Evolutionary conservation across 1,140 invertebrate genomes (phyloP), one percentile per base, ranked within the genome.

Genomic region (Drosophila subpulchrella): DNA sequence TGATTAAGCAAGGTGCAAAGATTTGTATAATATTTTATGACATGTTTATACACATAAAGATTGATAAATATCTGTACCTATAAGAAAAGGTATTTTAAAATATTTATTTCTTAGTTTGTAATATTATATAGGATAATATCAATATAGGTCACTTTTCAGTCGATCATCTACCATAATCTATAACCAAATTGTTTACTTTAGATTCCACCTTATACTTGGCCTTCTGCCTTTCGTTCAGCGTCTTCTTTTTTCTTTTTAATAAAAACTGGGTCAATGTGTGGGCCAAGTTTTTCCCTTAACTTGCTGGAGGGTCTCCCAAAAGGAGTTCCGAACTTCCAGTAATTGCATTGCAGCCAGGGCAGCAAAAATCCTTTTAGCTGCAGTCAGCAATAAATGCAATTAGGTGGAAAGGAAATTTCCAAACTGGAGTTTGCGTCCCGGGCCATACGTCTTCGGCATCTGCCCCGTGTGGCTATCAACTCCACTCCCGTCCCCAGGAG

Each of bases 341-440:
- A 82, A 82, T 82, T 83, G 80, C 47, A 63, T 79, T 78, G 57
- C 70, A 44, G 39, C 44, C 34, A 58, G 58, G 30, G 24, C 73
- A 47, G 55, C 20, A 63, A 42, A 65, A 75, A 75, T 63, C 72
- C 71, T 75, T 74, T 75, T 56, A 75, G 47, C 53, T 75, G 71
- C 59, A 75, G 62, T 48, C 50, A 75, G 65, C 68, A 67, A 51
- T 58, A 66, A 85, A 82, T 85, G 78, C 83, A 82, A 85, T 85
- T 85, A 75, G 58, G 47, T 66, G 59, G 50, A 65, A 56, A 44
- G 59, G 50, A 65, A 56, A 48, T 54, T 61, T 50, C 47, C 59
- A 55, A 59, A 63, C 42, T 59, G 17, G 62, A 65, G 46, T 68
- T 50, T 71, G 39, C 2, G 30, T 42, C 60, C 30, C 27, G 32